Evolutionary conservation across 2,113 vertebrate genomes (phyloP).

Genomic region (Corydoras maculifer): DNA sequence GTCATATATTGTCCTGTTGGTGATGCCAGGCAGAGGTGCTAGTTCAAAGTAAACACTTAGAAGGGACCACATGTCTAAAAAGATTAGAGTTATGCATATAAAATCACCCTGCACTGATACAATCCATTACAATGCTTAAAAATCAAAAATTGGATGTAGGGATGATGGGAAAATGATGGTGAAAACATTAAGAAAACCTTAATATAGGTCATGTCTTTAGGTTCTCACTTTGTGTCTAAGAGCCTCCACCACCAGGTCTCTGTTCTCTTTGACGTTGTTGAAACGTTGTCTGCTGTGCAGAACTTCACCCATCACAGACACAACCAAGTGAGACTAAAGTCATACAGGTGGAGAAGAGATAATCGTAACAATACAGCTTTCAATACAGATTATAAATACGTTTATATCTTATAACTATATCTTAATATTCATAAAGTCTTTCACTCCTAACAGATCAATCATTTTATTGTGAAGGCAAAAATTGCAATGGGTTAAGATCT

Average conservation of each 20-base stretch:
- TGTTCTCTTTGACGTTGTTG: constrained; percentile 35
- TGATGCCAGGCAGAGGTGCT: too few species aligned
- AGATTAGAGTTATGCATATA: too few species aligned
- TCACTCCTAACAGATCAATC: too few species aligned
- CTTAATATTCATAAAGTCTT: too few species aligned
- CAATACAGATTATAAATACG: neutral
- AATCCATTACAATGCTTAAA: neutral
- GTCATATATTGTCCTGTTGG: too few species aligned
- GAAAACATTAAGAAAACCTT: neutral
- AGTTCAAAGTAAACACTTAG: too few species aligned
- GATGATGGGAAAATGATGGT: neutral
- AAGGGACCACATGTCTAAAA: too few species aligned
- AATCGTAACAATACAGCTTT: neutral
- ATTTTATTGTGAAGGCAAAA: too few species aligned
- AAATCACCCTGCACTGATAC: too few species aligned
- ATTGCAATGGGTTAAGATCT: too few species aligned
- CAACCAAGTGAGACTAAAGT: constrained; percentile 60
- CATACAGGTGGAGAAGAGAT: neutral
- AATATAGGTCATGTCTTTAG: neutral
- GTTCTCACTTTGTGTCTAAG: constrained; percentile 62
- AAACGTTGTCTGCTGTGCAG: constrained; percentile 48
- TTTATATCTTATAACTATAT: too few species aligned
- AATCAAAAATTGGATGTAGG: neutral
- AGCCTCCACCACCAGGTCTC: constrained; percentile 66
- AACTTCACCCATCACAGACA: constrained; percentile 60